phyloP scores from a whole-genome alignment of 2,888 invertebrate genomes.

The Drosophila crucigera region DNA sequence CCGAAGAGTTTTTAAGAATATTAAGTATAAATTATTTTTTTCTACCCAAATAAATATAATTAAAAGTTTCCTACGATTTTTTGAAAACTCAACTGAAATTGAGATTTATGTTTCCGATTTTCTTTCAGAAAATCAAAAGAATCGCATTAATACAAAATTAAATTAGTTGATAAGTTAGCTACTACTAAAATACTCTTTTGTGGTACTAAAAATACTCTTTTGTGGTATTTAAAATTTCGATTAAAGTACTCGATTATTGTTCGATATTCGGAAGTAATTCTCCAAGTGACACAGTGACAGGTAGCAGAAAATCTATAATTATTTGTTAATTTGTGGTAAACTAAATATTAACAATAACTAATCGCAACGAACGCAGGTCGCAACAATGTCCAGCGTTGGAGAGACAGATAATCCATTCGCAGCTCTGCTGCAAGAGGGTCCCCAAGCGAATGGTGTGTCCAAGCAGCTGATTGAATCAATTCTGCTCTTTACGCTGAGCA shows the following conservation, averaged over 20 bases:
- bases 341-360: conserved; percentile 1
- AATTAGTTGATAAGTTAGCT: background rate
- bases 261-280: conserved; percentile 18
- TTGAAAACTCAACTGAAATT: background rate
- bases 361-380: conserved; percentile 35
- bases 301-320: conserved; percentile 45
- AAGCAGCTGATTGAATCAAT: conserved; percentile 88
- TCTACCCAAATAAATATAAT: no score
- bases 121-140: background rate
- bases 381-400: conserved; percentile 70
- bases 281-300: conserved; percentile 57
- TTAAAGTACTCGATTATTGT: conserved; percentile 22
- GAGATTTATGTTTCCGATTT: background rate
- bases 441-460: conserved; percentile 61
- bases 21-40: background rate
- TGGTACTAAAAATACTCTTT: conserved; percentile 7
- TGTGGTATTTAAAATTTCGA: conserved; percentile 13
- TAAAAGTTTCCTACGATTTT: background rate
- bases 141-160: background rate
- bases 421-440: conserved; percentile 68
- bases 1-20: background rate
- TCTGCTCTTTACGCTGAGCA: conserved; percentile 90
- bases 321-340: conserved; percentile 5
- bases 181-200: conserved; percentile 3
- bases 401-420: conserved; percentile 77